These are phyloP conservation scores for Phainopepla nitens DNA, from an alignment of 2,113 vertebrate genomes.

Conservation along the genomic window DNA sequence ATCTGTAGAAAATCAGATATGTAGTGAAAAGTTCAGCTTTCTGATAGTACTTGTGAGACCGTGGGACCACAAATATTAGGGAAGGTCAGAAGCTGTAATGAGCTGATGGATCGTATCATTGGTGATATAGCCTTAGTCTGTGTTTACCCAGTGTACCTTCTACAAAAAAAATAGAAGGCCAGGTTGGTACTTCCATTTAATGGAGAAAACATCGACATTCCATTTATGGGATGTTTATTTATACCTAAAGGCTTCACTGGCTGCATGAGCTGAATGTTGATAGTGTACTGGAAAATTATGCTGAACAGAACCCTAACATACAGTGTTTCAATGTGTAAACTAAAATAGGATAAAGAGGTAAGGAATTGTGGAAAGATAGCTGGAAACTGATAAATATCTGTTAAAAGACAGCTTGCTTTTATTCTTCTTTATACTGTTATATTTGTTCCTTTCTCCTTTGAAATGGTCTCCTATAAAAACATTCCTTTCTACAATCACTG, in stretches of 20 bases:
- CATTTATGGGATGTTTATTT: neutral
- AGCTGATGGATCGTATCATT: neutral
- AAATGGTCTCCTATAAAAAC: neutral
- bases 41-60: neutral
- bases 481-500: neutral
- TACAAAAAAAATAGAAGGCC: neutral
- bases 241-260: neutral
- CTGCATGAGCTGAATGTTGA: neutral
- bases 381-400: neutral
- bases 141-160: neutral
- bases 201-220: neutral
- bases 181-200: neutral
- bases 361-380: neutral
- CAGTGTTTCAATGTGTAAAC: neutral
- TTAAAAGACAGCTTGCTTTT: neutral
- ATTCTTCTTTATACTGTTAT: neutral
- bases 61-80: neutral
- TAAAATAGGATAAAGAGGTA: neutral
- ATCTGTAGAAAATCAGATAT: neutral
- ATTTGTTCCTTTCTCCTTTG: neutral
- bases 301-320: neutral
- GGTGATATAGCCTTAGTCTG: neutral
- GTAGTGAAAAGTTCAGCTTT: neutral
- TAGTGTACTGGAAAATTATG: neutral
- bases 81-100: neutral